Conservation (phyloP, 2,113 vertebrate genomes). For the Hypocryptadius cinnamomeus region DNA sequence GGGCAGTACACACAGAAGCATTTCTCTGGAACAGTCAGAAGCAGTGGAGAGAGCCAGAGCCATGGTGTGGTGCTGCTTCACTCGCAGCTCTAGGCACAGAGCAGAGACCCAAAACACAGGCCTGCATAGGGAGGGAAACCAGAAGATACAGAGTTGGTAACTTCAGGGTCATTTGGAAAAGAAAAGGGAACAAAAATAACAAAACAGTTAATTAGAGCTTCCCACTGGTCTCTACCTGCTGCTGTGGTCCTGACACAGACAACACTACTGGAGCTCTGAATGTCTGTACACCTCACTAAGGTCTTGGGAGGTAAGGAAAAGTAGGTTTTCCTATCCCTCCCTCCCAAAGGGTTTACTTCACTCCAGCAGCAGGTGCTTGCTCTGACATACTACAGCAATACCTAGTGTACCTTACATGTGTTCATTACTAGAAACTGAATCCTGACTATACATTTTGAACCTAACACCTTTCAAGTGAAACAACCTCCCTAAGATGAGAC, state of each 20-base stretch:
- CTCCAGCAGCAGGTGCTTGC: neutral
- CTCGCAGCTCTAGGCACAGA: neutral
- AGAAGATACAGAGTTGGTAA: neutral
- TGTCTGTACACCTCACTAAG: neutral
- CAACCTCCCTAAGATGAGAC: neutral
- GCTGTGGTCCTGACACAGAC: neutral
- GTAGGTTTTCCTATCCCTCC: neutral
- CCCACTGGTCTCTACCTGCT: neutral
- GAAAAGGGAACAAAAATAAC: neutral
- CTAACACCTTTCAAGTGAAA: neutral
- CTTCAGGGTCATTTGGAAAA: neutral
- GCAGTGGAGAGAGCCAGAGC: neutral
- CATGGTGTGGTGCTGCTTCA: accelerated
- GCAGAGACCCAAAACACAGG: neutral
- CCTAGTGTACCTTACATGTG: neutral
- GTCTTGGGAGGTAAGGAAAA: neutral
- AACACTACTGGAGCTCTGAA: neutral
- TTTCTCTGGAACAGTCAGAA: neutral
- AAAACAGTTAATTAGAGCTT: neutral
- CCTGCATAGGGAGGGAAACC: accelerated
- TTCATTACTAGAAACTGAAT: neutral
- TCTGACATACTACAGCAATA: neutral
- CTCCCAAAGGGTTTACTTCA: neutral
- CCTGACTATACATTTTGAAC: neutral
- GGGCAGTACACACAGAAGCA: neutral